Evolutionary conservation across 2,113 vertebrate genomes (phyloP), one percentile per base, ranked within the genome.

Genomic region (Talpa occidentalis): DNA sequence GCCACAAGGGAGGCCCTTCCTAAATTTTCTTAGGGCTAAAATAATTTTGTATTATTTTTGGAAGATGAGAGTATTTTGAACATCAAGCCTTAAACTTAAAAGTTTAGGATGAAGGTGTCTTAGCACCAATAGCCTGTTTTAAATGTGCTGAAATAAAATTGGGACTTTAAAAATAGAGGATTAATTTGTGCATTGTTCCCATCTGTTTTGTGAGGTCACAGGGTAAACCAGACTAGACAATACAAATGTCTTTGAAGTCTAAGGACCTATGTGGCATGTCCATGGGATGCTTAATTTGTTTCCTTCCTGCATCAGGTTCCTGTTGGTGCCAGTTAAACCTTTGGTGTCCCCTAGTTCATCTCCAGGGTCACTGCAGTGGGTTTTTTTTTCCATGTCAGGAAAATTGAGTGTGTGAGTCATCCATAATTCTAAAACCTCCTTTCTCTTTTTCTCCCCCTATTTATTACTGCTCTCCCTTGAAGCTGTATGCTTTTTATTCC

Each of bases 261-360:
- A 56, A 14, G 0, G 6, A 30, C 0, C 32, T 3, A 40, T n/a
- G 73, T 24, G n/a, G 72, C 56, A 37, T 28, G 78, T 10, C n/a
- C 37, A 5, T 66, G 9, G 10, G 16, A 0, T 11, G 6, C 26
- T 37, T 15, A 28, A 8, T 24, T 44, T 42, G 11, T 90, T 69
- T 35, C 30, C 32, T 24, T 19, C 47, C 26, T 40, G 44, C 67
- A 44, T 37, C 56, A 37, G 22, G 21, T 26, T 70, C 56, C 59
- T 74, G 44, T 30, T 11, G 74, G 62, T 9, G 47, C 19, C n/a
- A 47, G 8, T 24, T 72, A 21, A 56, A 0, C 44, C 0, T 1
- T 16, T 10, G 47, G 7, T 0, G 1, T 56, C 22, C 24, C 12
- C 19, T 16, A 0, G 4, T 8, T 1, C 30, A 10, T 40, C 22